Evolutionary conservation across 23 tunicate species (phyloP).

Genomic region (Ascidia mentula): DNA sequence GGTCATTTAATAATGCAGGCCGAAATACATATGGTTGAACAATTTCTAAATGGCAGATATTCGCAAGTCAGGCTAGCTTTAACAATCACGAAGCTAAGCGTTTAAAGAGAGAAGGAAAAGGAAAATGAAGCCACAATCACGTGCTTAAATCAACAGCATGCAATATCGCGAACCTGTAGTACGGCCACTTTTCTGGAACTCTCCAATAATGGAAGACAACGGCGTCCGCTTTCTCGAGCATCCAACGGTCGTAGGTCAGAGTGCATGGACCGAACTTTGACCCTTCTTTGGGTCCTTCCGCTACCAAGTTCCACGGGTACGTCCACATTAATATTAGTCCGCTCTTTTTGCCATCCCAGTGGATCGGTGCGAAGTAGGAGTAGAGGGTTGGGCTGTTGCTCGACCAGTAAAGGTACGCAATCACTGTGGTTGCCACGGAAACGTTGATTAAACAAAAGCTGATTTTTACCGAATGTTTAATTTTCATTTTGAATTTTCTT

Average conservation of each 20-base stretch:
- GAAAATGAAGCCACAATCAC: too few species aligned
- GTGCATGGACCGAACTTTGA: not conserved
- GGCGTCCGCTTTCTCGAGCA: conserved; percentile 8
- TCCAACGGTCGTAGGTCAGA: not conserved
- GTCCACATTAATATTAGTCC: not conserved
- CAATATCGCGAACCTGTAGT: too few species aligned
- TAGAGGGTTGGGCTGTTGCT: not conserved
- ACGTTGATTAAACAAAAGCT: too few species aligned
- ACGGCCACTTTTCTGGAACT: not conserved
- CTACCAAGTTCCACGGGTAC: not conserved
- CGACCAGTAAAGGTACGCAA: not conserved
- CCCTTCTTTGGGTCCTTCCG: not conserved
- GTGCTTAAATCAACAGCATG: too few species aligned
- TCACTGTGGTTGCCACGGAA: not conserved
- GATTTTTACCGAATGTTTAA: too few species aligned
- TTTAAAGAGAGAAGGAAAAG: too few species aligned
- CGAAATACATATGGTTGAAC: too few species aligned
- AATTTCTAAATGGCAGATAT: too few species aligned
- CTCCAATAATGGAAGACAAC: conserved; percentile 5
- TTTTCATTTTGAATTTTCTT: too few species aligned
- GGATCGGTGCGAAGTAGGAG: not conserved
- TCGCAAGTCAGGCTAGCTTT: too few species aligned
- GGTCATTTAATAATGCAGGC: too few species aligned
- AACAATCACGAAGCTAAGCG: too few species aligned
- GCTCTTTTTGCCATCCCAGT: not conserved